phyloP scores from a whole-genome alignment of 2,113 vertebrate genomes.

The Eclectus roratus region DNA sequence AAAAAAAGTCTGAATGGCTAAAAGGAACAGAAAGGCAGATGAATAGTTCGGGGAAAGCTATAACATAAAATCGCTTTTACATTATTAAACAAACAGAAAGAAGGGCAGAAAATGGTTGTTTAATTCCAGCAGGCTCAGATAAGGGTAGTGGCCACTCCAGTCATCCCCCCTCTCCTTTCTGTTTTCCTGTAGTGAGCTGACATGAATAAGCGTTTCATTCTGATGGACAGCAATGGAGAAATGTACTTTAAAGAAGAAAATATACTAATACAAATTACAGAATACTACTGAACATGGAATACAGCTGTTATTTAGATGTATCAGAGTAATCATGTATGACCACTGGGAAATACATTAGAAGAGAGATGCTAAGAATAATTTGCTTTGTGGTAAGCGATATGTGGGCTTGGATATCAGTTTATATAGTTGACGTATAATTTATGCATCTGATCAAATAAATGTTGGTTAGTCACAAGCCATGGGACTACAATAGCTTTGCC shows the following conservation, averaged over 20 bases:
- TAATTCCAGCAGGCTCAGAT: background rate
- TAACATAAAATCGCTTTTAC: background rate
- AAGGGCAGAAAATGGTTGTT: background rate
- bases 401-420: background rate
- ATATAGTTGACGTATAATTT: background rate
- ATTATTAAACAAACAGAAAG: background rate
- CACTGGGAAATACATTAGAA: background rate
- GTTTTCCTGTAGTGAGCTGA: background rate
- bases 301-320: background rate
- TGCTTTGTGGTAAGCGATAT: background rate
- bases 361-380: background rate
- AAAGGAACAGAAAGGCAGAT: background rate
- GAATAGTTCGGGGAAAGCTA: background rate
- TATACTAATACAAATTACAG: background rate
- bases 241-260: background rate
- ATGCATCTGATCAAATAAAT: background rate
- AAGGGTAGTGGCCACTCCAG: background rate
- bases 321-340: background rate
- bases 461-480: background rate
- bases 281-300: background rate
- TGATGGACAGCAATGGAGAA: background rate
- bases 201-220: background rate
- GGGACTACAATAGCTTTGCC: background rate
- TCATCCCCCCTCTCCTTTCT: background rate
- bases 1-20: background rate